Conservation (phyloP, 2,888 invertebrate species). For the Halictus quadricinctus region DNA sequence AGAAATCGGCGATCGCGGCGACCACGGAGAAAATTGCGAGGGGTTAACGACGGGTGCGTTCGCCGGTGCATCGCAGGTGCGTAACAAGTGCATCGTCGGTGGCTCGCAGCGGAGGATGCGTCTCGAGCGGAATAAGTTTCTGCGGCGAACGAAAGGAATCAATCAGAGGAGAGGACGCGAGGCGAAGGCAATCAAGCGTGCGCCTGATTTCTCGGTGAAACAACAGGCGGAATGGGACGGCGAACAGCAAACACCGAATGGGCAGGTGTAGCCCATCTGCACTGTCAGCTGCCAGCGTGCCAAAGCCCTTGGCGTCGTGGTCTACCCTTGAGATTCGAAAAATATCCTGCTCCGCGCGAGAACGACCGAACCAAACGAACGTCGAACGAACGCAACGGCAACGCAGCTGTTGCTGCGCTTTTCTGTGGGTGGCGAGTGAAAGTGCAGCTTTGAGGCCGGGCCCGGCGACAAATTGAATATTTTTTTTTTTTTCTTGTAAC, state of each 20-base stretch:
- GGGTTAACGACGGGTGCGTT: background rate
- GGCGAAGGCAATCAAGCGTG: background rate
- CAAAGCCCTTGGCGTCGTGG: conserved; percentile 62
- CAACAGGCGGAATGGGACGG: conserved; percentile 29
- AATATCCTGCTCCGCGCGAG: conserved; percentile 57
- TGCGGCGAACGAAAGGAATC: background rate
- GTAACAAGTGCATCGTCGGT: background rate
- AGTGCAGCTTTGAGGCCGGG: conserved; percentile 59
- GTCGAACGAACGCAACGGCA: conserved; percentile 22
- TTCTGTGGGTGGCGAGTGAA: conserved; percentile 67
- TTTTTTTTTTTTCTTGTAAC: conserved; percentile 25
- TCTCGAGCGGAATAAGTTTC: background rate
- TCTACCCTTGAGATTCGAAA: conserved; percentile 68
- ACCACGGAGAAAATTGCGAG: background rate
- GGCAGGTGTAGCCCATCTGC: conserved; percentile 73
- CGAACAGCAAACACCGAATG: conserved; percentile 64
- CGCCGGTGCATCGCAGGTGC: background rate
- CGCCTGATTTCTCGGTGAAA: conserved; percentile 39
- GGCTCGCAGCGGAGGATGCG: background rate
- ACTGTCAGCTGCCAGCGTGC: conserved; percentile 67
- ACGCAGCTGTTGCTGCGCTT: conserved; percentile 64
- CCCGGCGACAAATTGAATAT: conserved; percentile 49
- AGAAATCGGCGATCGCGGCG: background rate
- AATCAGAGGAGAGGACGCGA: background rate
- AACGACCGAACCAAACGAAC: conserved; percentile 4